Conservation (phyloP, 2,797 vertebrate species). For the Pelodytes ibericus region DNA sequence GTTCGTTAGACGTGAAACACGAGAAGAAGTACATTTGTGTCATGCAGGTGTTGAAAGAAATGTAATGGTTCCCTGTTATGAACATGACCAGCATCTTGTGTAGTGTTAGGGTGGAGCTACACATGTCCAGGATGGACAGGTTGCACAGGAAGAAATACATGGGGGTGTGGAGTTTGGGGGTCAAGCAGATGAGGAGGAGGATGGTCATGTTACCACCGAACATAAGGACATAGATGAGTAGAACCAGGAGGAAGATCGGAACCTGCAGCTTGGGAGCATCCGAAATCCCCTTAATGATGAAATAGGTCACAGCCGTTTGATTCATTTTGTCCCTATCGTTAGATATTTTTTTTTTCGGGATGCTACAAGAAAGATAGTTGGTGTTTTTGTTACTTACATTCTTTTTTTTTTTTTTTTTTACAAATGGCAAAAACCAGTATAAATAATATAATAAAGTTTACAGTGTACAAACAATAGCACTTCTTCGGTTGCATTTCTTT, state of each 20-base stretch:
- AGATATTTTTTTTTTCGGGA: too few relatives aligned
- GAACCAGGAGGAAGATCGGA: conserved; percentile 12
- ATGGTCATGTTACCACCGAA: conserved; percentile 17
- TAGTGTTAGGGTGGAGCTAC: background rate
- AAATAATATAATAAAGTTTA: too few relatives aligned
- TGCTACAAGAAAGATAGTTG: too few relatives aligned
- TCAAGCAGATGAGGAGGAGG: conserved; percentile 7
- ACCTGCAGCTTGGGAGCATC: background rate
- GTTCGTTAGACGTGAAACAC: conserved; percentile 1
- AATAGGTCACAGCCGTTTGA: background rate
- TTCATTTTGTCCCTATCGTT: background rate
- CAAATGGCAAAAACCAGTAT: too few relatives aligned
- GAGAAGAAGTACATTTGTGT: conserved; percentile 8
- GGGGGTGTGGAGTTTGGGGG: conserved; percentile 13
- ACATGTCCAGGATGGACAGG: conserved; percentile 12
- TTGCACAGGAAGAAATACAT: conserved; percentile 18
- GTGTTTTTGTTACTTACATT: too few relatives aligned
- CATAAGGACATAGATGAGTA: conserved; percentile 20
- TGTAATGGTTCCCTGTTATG: background rate
- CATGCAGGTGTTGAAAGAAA: conserved; percentile 1
- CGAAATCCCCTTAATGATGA: conserved; percentile 26
- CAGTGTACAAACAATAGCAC: too few relatives aligned
- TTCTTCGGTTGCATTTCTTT: too few relatives aligned
- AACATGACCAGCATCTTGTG: background rate
- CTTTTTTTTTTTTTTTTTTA: too few relatives aligned